Conservation (phyloP, 64 coral and sea anemone genomes). For the Anthopleura sola region DNA sequence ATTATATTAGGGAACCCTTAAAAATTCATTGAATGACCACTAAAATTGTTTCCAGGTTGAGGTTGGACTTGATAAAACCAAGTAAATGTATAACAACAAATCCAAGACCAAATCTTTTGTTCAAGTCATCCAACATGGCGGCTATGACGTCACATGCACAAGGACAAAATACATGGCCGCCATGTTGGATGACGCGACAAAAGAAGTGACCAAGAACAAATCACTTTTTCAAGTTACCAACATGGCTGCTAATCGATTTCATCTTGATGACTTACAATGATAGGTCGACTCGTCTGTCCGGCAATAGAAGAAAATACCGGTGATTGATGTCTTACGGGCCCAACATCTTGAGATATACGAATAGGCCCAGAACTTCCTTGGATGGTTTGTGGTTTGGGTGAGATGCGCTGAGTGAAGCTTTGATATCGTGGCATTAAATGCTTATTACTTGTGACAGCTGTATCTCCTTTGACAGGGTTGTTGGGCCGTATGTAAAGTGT, state of each 20-base stretch:
- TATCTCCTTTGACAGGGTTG: neutral
- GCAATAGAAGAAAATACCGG: neutral
- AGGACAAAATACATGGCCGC: neutral
- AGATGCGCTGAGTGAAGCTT: slow-evolving; percentile 1
- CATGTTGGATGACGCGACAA: too few species aligned
- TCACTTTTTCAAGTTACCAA: too few species aligned
- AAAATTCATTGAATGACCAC: too few species aligned
- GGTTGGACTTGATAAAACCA: too few species aligned
- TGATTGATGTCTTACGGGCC: neutral
- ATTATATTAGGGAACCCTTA: too few species aligned
- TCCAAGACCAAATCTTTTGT: too few species aligned
- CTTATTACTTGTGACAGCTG: neutral
- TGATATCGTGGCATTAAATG: slow-evolving; percentile 5
- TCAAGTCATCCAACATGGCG: too few species aligned
- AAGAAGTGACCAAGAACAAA: too few species aligned
- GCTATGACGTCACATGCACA: neutral
- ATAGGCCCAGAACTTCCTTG: neutral
- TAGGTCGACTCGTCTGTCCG: neutral
- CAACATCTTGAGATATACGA: neutral
- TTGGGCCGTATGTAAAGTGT: slow-evolving; percentile 1
- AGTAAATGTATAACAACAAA: too few species aligned
- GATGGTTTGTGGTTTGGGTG: neutral
- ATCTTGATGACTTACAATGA: neutral
- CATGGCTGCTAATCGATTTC: too few species aligned
- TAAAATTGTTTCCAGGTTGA: too few species aligned